Evolutionary conservation across 2,113 vertebrate genomes (phyloP).

Genomic region (Hyperopisus bebe): DNA sequence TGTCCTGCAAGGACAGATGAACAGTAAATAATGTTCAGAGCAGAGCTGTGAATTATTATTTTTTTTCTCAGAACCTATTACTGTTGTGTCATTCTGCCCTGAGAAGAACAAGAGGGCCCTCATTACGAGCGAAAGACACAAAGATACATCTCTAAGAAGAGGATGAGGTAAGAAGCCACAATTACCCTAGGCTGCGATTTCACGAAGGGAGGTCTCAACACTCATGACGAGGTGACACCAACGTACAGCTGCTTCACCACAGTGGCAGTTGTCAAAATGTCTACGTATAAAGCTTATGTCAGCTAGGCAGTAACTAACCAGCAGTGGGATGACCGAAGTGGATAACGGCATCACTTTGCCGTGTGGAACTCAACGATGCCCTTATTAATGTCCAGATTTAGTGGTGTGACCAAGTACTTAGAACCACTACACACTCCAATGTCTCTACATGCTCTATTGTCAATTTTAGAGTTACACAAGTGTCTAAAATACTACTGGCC

Average conservation of each 20-base stretch:
- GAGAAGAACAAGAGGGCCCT: background rate
- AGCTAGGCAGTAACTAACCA: background rate
- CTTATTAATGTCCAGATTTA: background rate
- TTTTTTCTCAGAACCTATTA: background rate
- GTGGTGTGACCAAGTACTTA: background rate
- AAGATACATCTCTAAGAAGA: background rate
- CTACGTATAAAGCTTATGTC: background rate
- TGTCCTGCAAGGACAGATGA: background rate
- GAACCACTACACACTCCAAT: background rate
- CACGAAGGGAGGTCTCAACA: background rate
- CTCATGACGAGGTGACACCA: background rate
- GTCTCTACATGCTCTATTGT: background rate
- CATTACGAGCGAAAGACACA: background rate
- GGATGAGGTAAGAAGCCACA: background rate
- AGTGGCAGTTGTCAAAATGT: background rate
- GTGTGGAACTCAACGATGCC: background rate
- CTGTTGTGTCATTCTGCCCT: background rate
- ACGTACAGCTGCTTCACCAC: background rate
- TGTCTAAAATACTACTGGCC: background rate
- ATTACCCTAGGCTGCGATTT: background rate
- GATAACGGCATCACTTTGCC: background rate
- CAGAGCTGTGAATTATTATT: background rate
- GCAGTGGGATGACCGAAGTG: background rate
- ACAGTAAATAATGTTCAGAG: background rate
- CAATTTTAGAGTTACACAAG: background rate